phyloP scores from a whole-genome alignment of 2,797 vertebrate species.

The Catostomus latipinnis region DNA sequence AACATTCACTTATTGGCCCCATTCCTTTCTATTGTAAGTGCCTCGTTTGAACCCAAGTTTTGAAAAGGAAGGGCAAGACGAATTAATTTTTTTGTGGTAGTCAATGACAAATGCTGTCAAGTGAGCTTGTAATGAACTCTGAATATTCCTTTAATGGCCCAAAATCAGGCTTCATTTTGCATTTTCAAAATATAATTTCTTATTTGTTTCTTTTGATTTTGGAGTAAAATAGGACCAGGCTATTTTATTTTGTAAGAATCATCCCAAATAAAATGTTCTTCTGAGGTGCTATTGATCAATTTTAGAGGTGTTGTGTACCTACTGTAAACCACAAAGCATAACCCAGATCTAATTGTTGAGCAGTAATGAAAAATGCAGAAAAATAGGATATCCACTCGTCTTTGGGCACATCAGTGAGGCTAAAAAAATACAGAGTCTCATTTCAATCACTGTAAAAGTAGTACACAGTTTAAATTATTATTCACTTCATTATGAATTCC shows the following conservation, averaged over 20 bases:
- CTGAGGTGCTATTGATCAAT: neutral
- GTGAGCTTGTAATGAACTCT: too few relatives aligned
- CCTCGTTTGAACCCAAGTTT: too few relatives aligned
- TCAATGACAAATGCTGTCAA: too few relatives aligned
- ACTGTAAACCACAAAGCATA: neutral
- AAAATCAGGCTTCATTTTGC: too few relatives aligned
- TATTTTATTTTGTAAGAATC: neutral
- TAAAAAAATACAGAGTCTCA: neutral
- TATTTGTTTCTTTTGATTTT: too few relatives aligned
- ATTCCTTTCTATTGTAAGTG: too few relatives aligned
- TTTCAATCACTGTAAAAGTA: slow-evolving; percentile 24
- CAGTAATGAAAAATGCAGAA: neutral
- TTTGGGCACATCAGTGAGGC: neutral
- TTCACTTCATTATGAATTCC: slow-evolving; percentile 14
- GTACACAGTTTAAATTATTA: slow-evolving; percentile 15
- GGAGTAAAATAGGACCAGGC: too few relatives aligned
- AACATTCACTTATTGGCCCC: too few relatives aligned
- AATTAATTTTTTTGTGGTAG: too few relatives aligned
- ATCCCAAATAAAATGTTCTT: neutral
- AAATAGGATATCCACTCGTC: neutral
- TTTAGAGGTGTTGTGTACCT: neutral
- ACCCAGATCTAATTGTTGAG: neutral
- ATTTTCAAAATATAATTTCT: too few relatives aligned
- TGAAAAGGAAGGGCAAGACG: too few relatives aligned
- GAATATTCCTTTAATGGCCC: too few relatives aligned